Evolutionary conservation across 1,140 invertebrate genomes (phyloP).

Genomic region (Neelides sp.): DNA sequence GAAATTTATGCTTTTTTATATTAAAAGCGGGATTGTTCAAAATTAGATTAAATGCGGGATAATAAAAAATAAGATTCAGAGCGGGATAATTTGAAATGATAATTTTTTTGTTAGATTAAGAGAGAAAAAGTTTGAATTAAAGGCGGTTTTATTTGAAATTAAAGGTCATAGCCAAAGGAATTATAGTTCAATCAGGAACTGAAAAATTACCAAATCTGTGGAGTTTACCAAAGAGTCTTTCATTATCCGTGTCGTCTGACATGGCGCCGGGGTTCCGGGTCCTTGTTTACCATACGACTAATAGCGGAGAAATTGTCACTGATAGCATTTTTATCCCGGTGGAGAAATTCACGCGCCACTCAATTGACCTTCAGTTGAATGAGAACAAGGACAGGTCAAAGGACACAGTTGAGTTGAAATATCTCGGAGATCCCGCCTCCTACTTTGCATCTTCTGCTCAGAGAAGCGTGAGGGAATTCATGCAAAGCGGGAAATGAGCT

Average conservation of each 20-base stretch:
- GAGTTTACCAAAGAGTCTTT: slow-evolving; percentile 36
- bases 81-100: background rate
- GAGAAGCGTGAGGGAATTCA: slow-evolving; percentile 33
- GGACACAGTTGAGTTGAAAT: slow-evolving; percentile 35
- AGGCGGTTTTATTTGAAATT: background rate
- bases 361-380: slow-evolving; percentile 36
- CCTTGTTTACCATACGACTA: slow-evolving; percentile 41
- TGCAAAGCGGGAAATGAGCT: slow-evolving; percentile 40
- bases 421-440: slow-evolving; percentile 34
- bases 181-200: slow-evolving; percentile 36
- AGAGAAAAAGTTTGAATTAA: too few species aligned
- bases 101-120: slow-evolving; percentile 5
- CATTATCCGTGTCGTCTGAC: slow-evolving; percentile 38
- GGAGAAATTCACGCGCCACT: slow-evolving; percentile 39
- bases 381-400: slow-evolving; percentile 37
- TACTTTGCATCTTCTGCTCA: slow-evolving; percentile 37
- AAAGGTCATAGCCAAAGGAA: slow-evolving; percentile 40
- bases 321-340: slow-evolving; percentile 47
- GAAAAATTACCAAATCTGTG: slow-evolving; percentile 31
- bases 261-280: slow-evolving; percentile 49
- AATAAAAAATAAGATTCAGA: background rate
- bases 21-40: background rate
- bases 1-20: background rate
- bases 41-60: background rate
- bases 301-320: slow-evolving; percentile 41